These are phyloP conservation scores for Hoplostethus mediterraneus DNA, from an alignment of 2,797 vertebrate genomes.

Conservation along the genomic window DNA sequence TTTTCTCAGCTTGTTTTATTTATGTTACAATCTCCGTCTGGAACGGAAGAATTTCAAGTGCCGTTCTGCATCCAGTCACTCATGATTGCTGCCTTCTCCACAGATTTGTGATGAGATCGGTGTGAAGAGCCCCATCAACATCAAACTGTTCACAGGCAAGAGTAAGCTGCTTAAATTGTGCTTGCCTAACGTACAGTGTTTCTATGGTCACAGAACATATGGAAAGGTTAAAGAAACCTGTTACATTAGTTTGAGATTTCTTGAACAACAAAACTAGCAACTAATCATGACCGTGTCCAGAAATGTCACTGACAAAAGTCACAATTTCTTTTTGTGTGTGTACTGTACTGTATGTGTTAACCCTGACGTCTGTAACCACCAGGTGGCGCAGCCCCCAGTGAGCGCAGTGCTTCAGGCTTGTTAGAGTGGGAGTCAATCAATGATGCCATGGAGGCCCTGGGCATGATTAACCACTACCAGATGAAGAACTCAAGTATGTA, in stretches of 20 bases:
- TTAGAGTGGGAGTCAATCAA: slow-evolving; percentile 96
- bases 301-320: too few relatives aligned
- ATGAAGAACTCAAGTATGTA: slow-evolving; percentile 96
- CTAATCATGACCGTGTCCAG: too few relatives aligned
- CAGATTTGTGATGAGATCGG: slow-evolving; percentile 93
- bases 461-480: slow-evolving; percentile 94
- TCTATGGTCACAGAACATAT: too few relatives aligned
- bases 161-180: slow-evolving; percentile 82
- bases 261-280: too few relatives aligned
- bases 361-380: background rate
- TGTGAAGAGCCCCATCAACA: slow-evolving; percentile 89
- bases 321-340: background rate
- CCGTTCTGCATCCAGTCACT: fast-evolving
- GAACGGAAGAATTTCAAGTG: background rate
- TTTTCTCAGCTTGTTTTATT: background rate
- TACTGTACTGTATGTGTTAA: background rate
- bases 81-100: slow-evolving; percentile 4
- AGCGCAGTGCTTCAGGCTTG: slow-evolving; percentile 93
- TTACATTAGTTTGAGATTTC: too few relatives aligned
- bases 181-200: background rate
- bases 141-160: slow-evolving; percentile 96
- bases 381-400: slow-evolving; percentile 85
- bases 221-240: too few relatives aligned
- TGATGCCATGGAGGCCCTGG: slow-evolving; percentile 93
- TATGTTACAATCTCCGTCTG: background rate